These are phyloP conservation scores for Laspeyria flexula DNA, from an alignment of 2,888 invertebrate species.

Conservation along the genomic window DNA sequence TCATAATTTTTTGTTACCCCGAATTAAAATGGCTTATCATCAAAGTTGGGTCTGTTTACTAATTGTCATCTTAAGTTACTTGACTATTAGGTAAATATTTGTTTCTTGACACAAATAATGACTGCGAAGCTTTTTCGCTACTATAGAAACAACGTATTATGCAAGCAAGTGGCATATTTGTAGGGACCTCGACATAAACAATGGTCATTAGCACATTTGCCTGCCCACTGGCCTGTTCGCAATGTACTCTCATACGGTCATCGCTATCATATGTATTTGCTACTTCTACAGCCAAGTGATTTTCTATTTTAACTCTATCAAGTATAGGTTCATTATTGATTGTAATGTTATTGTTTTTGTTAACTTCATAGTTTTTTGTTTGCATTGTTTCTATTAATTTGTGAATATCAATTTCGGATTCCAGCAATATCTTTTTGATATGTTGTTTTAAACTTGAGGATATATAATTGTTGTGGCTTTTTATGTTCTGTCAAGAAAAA, in stretches of 20 bases:
- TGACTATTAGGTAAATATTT: too few relatives aligned
- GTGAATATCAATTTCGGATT: not conserved
- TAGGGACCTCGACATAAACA: slow-evolving; percentile 43
- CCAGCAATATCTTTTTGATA: too few relatives aligned
- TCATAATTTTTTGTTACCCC: too few relatives aligned
- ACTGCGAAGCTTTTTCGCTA: slow-evolving; percentile 10
- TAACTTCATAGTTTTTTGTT: not conserved
- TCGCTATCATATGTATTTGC: slow-evolving; percentile 20
- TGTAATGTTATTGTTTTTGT: not conserved
- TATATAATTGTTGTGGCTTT: too few relatives aligned
- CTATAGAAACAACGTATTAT: slow-evolving; percentile 34
- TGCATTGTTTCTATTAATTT: not conserved
- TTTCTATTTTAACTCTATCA: not conserved
- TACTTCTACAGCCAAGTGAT: not conserved
- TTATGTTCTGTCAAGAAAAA: too few relatives aligned
- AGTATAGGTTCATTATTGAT: not conserved
- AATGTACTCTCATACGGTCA: slow-evolving; percentile 25
- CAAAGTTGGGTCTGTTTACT: too few relatives aligned
- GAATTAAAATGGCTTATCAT: too few relatives aligned
- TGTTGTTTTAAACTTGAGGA: too few relatives aligned
- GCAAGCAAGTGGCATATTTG: slow-evolving; percentile 34
- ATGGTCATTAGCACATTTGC: slow-evolving; percentile 44
- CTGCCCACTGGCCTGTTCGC: slow-evolving; percentile 22
- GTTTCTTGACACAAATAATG: too few relatives aligned
- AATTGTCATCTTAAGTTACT: too few relatives aligned